Percentiles rank a stretch among this genome's conserved stretches.
Conservation (phyloP, 2,888 invertebrate genomes). For the Phortica okadai region DNA sequence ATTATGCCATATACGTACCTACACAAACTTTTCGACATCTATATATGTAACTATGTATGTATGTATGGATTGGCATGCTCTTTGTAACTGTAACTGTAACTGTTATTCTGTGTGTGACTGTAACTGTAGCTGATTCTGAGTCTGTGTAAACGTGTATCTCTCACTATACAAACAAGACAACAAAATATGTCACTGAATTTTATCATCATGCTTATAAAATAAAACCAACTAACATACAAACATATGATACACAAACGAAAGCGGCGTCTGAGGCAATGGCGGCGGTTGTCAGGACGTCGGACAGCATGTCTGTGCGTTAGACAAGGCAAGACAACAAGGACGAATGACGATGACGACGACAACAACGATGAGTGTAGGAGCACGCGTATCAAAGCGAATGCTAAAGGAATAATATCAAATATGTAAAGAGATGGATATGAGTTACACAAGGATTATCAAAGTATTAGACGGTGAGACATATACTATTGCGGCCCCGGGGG, state of each 20-base stretch:
- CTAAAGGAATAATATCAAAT: conserved; percentile 11
- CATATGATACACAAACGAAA: not conserved
- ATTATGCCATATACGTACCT: not conserved
- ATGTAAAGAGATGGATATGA: not conserved
- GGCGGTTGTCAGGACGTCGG: not conserved
- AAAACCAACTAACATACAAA: conserved; percentile 15
- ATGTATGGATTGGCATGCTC: not conserved
- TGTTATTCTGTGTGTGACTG: not conserved
- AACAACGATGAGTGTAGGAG: not conserved
- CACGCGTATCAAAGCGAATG: conserved; percentile 11
- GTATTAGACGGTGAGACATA: not conserved
- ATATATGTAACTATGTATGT: not conserved
- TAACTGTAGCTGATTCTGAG: not conserved
- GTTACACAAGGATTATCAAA: conserved; percentile 25
- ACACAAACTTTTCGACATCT: not conserved
- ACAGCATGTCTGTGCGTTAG: conserved; percentile 15
- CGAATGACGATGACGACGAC: not conserved
- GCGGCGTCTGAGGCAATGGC: conserved; percentile 11
- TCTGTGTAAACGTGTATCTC: no score
- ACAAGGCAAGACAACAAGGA: conserved; percentile 25
- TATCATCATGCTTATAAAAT: conserved; percentile 66
- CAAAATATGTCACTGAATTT: conserved; percentile 56
- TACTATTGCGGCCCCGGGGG: conserved; percentile 10
- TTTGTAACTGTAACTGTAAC: not conserved
- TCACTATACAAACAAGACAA: not conserved